Percentiles rank a stretch among this genome's conserved stretches.
phyloP scores from a whole-genome alignment of 1,140 invertebrate species.

The Antheraea mylitta region DNA sequence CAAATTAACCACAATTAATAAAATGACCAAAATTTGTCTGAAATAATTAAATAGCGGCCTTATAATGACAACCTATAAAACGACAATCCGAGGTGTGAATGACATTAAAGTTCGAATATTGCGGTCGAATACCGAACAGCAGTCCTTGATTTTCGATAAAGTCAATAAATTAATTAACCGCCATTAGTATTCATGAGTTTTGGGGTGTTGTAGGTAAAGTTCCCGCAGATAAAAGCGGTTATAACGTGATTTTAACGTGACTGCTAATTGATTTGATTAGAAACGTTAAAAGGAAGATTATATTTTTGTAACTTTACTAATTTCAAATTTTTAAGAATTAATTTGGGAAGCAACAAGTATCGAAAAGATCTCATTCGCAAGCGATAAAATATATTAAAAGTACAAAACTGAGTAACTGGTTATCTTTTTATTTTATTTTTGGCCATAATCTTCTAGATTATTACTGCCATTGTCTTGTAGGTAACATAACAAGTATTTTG shows the following conservation, averaged over 20 bases:
- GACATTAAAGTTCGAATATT: not conserved
- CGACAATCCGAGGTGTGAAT: not conserved
- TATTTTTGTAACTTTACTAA: too few relatives aligned
- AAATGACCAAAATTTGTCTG: not conserved
- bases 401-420: too few relatives aligned
- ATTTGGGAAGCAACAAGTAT: too few relatives aligned
- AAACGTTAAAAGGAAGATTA: not conserved
- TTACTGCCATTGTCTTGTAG: too few relatives aligned
- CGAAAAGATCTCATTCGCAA: too few relatives aligned
- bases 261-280: not conserved
- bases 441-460: too few relatives aligned
- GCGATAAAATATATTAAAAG: too few relatives aligned
- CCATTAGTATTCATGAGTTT: slow-evolving; percentile 3
- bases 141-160: slow-evolving; percentile 1
- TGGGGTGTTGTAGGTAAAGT: not conserved
- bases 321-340: too few relatives aligned
- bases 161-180: not conserved
- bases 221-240: not conserved
- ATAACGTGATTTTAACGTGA: not conserved
- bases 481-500: too few relatives aligned
- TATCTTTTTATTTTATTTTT: too few relatives aligned
- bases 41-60: not conserved
- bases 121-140: not conserved
- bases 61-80: not conserved
- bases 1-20: not conserved